Conservation (phyloP, 2,113 vertebrate genomes). For the Tretioscincus oriximinensis region DNA sequence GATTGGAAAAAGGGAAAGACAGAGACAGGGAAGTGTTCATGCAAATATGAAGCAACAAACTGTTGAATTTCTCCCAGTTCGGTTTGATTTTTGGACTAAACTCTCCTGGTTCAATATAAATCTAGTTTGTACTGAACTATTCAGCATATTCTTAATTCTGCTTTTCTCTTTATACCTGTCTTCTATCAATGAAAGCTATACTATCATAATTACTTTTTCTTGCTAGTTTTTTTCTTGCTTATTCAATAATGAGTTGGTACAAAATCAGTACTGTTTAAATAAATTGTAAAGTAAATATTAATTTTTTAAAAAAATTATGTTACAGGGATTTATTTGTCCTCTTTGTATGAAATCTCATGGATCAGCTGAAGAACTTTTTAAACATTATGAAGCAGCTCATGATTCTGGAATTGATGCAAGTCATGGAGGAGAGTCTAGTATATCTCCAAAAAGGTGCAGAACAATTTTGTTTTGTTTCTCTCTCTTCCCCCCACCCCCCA, state of each 20-base stretch:
- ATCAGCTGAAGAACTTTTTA: constrained; percentile 96
- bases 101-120: too few relatives aligned
- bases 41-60: too few relatives aligned
- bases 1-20: too few relatives aligned
- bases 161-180: background rate
- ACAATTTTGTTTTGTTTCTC: constrained; percentile 44
- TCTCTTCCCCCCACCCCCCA: constrained; percentile 31
- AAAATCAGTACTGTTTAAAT: background rate
- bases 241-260: background rate
- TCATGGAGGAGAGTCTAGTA: constrained; percentile 75
- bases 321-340: constrained; percentile 97
- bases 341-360: constrained; percentile 98
- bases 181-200: background rate
- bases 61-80: too few relatives aligned
- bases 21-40: too few relatives aligned
- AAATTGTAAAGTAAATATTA: background rate
- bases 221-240: background rate
- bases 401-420: constrained; percentile 85
- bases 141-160: background rate
- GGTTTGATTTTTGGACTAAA: too few relatives aligned
- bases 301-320: constrained; percentile 43
- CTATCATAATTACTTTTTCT: background rate
- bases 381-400: constrained; percentile 95
- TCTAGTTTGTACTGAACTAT: too few relatives aligned
- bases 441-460: constrained; percentile 83